Evolutionary conservation across 2,888 invertebrate species (phyloP).

Genomic region (Boloria selene): DNA sequence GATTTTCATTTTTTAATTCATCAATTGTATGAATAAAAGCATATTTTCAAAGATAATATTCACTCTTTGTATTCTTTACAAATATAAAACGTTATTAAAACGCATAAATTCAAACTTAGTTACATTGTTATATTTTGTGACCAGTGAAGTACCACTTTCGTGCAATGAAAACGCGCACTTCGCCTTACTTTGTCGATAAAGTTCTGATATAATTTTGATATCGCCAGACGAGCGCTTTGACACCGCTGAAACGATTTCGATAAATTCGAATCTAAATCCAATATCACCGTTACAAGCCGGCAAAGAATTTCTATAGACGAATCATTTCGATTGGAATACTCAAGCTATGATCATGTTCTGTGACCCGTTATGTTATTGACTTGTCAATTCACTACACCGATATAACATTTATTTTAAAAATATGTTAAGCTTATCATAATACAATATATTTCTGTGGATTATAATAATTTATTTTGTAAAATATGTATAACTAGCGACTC

Average conservation of each 20-base stretch:
- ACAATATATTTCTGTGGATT: no score
- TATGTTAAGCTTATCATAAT: no score
- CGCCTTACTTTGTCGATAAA: constrained; percentile 63
- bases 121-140: background rate
- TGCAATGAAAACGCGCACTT: constrained; percentile 47
- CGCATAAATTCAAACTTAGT: no score
- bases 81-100: no score
- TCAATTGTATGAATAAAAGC: no score
- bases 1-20: no score
- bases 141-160: background rate
- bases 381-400: background rate
- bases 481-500: no score
- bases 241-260: constrained; percentile 63
- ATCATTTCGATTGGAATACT: constrained; percentile 60
- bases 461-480: no score
- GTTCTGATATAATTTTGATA: constrained; percentile 75
- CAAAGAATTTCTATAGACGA: constrained; percentile 51
- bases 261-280: constrained; percentile 73
- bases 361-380: constrained; percentile 33
- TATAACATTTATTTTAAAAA: no score
- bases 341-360: constrained; percentile 41
- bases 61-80: no score
- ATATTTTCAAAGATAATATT: no score
- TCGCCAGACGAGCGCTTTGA: constrained; percentile 63
- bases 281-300: constrained; percentile 55